Percentiles rank a stretch among this genome's conserved stretches.
phyloP scores from a whole-genome alignment of 2,888 invertebrate species.

The Cetonia aurata region DNA sequence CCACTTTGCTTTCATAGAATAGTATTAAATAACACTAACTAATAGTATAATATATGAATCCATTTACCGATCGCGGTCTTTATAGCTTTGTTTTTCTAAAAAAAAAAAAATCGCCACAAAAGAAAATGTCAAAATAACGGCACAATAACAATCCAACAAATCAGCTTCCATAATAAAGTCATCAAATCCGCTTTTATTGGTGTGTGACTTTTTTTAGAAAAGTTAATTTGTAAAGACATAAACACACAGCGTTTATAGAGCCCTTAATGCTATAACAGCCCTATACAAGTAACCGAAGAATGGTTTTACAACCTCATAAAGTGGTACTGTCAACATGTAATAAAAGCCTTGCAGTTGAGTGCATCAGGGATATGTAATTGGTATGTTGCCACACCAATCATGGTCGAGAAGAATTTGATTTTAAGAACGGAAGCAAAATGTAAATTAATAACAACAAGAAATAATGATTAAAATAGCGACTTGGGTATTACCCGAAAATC shows the following conservation, averaged over 20 bases:
- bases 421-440: constrained; percentile 29
- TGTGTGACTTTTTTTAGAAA: constrained; percentile 22
- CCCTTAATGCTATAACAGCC: constrained; percentile 41
- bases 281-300: constrained; percentile 50
- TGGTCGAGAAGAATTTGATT: constrained; percentile 33
- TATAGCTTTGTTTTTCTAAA: background rate
- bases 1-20: too few species aligned
- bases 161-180: constrained; percentile 22
- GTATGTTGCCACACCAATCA: constrained; percentile 39
- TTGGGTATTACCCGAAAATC: too few species aligned
- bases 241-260: constrained; percentile 41
- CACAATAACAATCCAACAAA: constrained; percentile 18
- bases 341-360: constrained; percentile 48
- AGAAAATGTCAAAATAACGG: constrained; percentile 17
- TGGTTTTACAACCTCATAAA: constrained; percentile 54
- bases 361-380: constrained; percentile 38
- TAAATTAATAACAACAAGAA: constrained; percentile 9
- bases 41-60: too few species aligned
- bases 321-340: constrained; percentile 53
- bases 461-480: background rate
- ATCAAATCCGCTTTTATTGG: constrained; percentile 31
- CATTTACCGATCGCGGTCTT: too few species aligned
- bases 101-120: background rate
- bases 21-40: too few species aligned
- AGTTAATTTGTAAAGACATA: constrained; percentile 41